Conservation (phyloP, 2,888 invertebrate genomes). For the Amphipoea oculea region DNA sequence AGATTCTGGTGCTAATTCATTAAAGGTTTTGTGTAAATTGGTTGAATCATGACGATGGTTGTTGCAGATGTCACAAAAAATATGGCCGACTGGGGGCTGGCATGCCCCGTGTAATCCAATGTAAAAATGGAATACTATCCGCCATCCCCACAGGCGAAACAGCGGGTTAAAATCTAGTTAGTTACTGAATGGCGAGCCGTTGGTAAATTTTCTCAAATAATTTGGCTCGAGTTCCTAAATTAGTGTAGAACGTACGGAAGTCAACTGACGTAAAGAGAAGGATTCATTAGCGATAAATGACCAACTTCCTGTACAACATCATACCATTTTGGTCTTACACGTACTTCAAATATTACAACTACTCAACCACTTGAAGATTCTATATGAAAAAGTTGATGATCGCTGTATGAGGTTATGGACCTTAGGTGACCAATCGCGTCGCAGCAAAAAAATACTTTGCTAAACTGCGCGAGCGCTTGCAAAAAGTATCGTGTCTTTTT, state of each 20-base stretch:
- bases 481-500: neutral
- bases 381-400: constrained; percentile 6
- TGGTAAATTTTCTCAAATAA: neutral
- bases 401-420: constrained; percentile 11
- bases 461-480: neutral
- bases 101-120: neutral
- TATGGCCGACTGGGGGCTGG: neutral
- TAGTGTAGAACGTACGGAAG: constrained; percentile 12
- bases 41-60: neutral
- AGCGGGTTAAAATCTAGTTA: neutral
- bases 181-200: neutral
- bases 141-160: neutral
- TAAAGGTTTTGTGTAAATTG: neutral
- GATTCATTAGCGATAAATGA: constrained; percentile 28
- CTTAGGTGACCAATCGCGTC: neutral
- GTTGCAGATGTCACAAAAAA: neutral
- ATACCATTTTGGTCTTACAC: neutral
- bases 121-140: neutral
- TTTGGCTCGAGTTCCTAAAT: constrained; percentile 13
- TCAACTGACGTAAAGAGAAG: constrained; percentile 14
- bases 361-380: neutral
- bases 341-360: neutral
- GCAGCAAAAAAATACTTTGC: neutral
- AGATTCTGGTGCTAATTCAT: neutral
- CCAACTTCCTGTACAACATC: neutral